Base-by-base conservation (phyloP, 2,888 invertebrate species). In the Teinopalpus imperialis region DNA sequence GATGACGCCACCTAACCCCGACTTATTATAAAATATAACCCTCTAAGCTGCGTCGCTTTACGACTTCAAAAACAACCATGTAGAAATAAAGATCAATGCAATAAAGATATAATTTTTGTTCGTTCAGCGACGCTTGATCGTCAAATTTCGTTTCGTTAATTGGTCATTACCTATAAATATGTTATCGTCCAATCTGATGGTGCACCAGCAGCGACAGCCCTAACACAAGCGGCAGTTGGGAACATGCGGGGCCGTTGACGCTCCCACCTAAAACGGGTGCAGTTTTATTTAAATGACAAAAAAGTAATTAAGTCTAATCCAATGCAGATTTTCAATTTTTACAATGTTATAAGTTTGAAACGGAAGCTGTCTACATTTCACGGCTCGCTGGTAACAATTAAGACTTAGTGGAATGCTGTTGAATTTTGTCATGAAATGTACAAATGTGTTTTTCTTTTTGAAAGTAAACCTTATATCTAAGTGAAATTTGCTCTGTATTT, bases 271-370 rank as follows among this genome's bases (percentile, higher is more conserved):
- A 81, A 78, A 79, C 81, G 85, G 87, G 87, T 86, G 87, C 85
- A 85, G 68, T 82, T 86, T 69, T 83, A 77, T 87, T 87, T 87
- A 86, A 87, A 88, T 88, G 88, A 89, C 88, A 88, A 86, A 50
- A 46, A 52, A 59, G 75, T 83, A 86, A 86, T 82, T 82, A 82
- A 81, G 80, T 83, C 75, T 59, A 83, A 83, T 82, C 74, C 77
- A 83, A 82, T 80, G 81, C 81, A 83, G 77, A 81, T 77, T 81
- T 76, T 72, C 62, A 76, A 71, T 73, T 81, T 61, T 78, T 78
- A 81, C 74, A 79, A 63, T 78, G 66, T 78, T 82, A 20, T 83
- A 78, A 76, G 81, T 85, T 81, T 61, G 81, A 70, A 83, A 85
- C 86, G 72, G 73, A 75, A 72, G 74, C 69, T 74, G 82, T 81